A percentile compares a stretch with the other conserved stretches of the same genome.
Evolutionary conservation across 2,797 vertebrate genomes (phyloP).

Genomic region (Anableps anableps): DNA sequence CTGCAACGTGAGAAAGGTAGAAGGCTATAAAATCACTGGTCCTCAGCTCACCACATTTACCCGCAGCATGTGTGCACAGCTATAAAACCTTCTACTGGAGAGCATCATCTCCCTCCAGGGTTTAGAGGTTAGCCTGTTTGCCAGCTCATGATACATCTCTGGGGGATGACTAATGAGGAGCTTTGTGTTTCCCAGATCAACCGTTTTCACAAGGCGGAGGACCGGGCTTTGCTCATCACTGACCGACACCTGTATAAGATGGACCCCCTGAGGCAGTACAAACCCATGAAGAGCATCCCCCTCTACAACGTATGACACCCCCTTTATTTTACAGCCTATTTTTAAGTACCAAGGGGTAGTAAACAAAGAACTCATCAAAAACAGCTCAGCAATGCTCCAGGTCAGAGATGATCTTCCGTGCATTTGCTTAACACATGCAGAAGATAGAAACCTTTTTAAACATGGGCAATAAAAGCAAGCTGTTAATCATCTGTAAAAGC

Average conservation of each 20-base stretch:
- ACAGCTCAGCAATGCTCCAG: rapidly evolving
- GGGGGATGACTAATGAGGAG: conserved; percentile 49
- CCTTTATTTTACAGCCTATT: background rate
- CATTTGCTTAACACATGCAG: background rate
- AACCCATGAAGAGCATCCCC: conserved; percentile 96
- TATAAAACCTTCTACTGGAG: conserved; percentile 14
- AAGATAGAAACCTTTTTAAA: background rate
- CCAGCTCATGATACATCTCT: conserved; percentile 19
- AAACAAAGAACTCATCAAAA: conserved; percentile 2
- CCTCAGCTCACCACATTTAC: background rate
- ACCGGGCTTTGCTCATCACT: conserved; percentile 93
- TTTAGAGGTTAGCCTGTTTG: conserved; percentile 16
- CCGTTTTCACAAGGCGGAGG: conserved; percentile 93
- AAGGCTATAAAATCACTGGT: background rate
- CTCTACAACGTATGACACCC: conserved; percentile 90
- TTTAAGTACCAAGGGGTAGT: background rate
- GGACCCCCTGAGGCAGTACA: conserved; percentile 95
- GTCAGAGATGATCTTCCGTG: background rate
- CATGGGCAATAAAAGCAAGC: background rate
- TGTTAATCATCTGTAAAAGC: background rate
- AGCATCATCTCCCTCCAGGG: conserved; percentile 29
- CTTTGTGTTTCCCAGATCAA: conserved; percentile 88
- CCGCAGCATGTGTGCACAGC: conserved; percentile 24
- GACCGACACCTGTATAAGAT: conserved; percentile 98
- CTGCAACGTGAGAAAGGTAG: conserved; percentile 95